phyloP scores from a whole-genome alignment of 2,797 vertebrate genomes.

The Malurus leucopterus region DNA sequence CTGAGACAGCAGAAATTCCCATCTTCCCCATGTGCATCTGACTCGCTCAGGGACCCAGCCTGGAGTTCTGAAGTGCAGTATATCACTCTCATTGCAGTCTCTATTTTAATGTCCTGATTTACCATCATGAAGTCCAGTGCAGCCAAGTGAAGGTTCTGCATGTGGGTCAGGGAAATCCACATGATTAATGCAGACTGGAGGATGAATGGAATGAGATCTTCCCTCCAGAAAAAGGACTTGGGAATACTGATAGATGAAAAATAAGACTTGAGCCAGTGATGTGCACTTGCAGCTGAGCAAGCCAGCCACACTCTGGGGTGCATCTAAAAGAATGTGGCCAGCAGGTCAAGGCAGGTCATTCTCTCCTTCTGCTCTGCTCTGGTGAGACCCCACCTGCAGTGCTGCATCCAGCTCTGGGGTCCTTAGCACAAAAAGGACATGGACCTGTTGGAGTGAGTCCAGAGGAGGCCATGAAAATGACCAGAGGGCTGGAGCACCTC shows the following conservation, averaged over 20 bases:
- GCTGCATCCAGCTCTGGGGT: not conserved
- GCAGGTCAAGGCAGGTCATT: not conserved
- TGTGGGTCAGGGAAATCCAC: not conserved
- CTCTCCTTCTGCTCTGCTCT: not conserved
- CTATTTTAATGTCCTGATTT: not conserved
- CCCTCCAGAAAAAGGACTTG: not conserved
- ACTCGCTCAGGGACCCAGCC: not conserved
- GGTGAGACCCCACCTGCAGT: not conserved
- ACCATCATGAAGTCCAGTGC: not conserved
- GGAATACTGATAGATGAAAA: not conserved
- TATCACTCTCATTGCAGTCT: not conserved
- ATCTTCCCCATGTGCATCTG: not conserved
- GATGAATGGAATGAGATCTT: not conserved
- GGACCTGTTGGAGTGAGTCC: accelerated
- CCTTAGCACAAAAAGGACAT: too few species aligned
- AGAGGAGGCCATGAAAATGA: not conserved
- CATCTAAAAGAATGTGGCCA: not conserved
- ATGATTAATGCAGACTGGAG: not conserved
- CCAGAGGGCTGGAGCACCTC: not conserved
- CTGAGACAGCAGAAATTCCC: not conserved
- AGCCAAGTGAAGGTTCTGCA: not conserved
- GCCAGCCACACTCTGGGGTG: not conserved
- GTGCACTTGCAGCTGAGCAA: not conserved
- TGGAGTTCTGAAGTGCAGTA: not conserved
- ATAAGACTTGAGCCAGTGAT: not conserved